A percentile compares a stretch with the other conserved stretches of the same genome.
phyloP scores from a whole-genome alignment of 2,888 invertebrate species.

The Lottia gigantea region DNA sequence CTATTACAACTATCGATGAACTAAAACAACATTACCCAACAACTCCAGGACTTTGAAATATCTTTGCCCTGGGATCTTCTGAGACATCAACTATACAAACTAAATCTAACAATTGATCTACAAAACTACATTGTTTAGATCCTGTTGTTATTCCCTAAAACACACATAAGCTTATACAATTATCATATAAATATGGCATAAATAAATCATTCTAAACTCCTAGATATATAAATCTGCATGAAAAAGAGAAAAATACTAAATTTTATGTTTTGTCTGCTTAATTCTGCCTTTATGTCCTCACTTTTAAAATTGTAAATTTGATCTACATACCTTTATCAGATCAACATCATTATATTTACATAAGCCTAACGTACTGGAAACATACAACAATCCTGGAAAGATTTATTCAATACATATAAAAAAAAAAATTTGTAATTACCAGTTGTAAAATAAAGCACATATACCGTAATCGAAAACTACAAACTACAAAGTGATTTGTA shows the following conservation, averaged over 20 bases:
- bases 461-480: neutral
- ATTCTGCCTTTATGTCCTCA: too few species aligned
- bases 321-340: slow-evolving; percentile 59
- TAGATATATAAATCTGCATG: too few species aligned
- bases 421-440: too few species aligned
- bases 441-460: too few species aligned
- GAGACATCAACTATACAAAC: slow-evolving; percentile 51
- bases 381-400: slow-evolving; percentile 53
- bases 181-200: too few species aligned
- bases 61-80: slow-evolving; percentile 51
- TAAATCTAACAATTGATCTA: slow-evolving; percentile 55
- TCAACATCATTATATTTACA: slow-evolving; percentile 62
- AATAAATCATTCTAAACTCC: too few species aligned
- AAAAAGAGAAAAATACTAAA: too few species aligned
- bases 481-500: neutral
- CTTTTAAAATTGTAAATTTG: too few species aligned
- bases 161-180: too few species aligned
- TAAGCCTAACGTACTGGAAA: slow-evolving; percentile 57
- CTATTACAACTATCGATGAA: too few species aligned
- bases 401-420: slow-evolving; percentile 22
- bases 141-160: slow-evolving; percentile 50
- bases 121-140: slow-evolving; percentile 49
- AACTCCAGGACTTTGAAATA: slow-evolving; percentile 44
- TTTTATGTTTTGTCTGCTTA: too few species aligned
- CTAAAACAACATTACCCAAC: slow-evolving; percentile 37